Conservation (phyloP, 2,797 vertebrate species). For the Tragelaphus eurycerus region DNA sequence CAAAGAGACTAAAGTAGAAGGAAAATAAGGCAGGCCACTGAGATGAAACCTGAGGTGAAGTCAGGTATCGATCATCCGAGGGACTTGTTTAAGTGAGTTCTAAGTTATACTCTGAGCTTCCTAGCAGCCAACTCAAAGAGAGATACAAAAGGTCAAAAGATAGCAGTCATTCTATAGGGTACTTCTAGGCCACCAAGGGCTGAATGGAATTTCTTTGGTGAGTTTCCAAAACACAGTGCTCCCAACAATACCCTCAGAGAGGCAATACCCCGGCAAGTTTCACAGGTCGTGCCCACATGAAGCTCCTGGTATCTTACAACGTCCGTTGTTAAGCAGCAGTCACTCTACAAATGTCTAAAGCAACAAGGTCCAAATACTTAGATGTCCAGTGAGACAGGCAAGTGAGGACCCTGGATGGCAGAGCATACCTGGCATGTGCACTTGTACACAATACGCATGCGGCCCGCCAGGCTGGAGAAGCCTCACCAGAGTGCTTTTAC, state of each 20-base stretch:
- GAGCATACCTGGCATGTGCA: accelerated
- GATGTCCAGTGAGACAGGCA: background rate
- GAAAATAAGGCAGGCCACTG: background rate
- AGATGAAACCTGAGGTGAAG: background rate
- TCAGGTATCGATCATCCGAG: background rate
- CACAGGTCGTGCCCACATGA: background rate
- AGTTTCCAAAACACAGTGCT: background rate
- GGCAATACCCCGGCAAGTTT: background rate
- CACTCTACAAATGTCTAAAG: background rate
- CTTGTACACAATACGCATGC: accelerated
- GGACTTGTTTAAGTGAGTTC: background rate
- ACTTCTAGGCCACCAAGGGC: background rate
- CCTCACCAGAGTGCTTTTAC: background rate
- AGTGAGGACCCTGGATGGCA: background rate
- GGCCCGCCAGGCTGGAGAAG: background rate
- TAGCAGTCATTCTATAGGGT: background rate
- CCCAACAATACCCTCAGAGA: background rate
- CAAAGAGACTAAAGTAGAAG: background rate
- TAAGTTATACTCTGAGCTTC: background rate
- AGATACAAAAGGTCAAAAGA: background rate
- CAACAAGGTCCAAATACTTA: background rate
- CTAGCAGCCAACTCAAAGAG: background rate
- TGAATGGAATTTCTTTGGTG: background rate
- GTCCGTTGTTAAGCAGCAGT: background rate
- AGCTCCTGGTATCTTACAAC: background rate